phyloP scores from a whole-genome alignment of 2,797 vertebrate species.

The Hylomyscus alleni region DNA sequence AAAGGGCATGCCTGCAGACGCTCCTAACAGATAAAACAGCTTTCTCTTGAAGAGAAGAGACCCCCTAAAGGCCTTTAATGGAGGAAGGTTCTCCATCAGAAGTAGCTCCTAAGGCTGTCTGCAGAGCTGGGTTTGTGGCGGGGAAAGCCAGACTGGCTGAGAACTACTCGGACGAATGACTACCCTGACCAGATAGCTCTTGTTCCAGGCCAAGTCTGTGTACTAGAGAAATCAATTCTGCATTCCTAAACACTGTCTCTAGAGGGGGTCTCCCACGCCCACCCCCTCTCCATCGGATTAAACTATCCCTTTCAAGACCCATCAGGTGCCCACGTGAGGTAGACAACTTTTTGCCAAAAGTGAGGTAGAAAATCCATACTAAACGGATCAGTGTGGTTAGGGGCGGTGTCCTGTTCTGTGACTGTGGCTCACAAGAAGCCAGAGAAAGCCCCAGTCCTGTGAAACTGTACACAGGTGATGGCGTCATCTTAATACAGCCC shows the following conservation, averaged over 20 bases:
- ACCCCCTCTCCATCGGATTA: conserved; percentile 70
- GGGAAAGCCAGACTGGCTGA: neutral
- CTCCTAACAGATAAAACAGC: conserved; percentile 88
- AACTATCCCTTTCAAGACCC: conserved; percentile 77
- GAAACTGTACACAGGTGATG: conserved; percentile 81
- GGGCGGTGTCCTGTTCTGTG: conserved; percentile 77
- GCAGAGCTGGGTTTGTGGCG: conserved; percentile 53
- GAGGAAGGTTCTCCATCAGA: conserved; percentile 79
- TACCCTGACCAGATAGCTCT: conserved; percentile 75
- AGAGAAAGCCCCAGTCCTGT: conserved; percentile 55
- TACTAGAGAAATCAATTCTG: conserved; percentile 67
- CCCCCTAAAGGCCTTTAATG: conserved; percentile 92
- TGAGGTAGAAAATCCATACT: conserved; percentile 87
- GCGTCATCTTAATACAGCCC: conserved; percentile 88
- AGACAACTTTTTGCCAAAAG: conserved; percentile 84
- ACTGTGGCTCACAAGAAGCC: conserved; percentile 79
- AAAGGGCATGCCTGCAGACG: conserved; percentile 89
- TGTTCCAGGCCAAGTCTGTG: conserved; percentile 80
- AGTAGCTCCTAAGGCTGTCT: conserved; percentile 89
- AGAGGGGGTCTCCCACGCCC: conserved; percentile 65
- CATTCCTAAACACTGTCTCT: conserved; percentile 51
- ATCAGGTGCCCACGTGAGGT: conserved; percentile 87
- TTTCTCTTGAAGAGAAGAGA: conserved; percentile 95
- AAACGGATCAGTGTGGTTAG: conserved; percentile 54
- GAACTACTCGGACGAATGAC: conserved; percentile 1